Evolutionary conservation across 2,888 invertebrate species (phyloP).

Genomic region (Ormyrus nitidulus): DNA sequence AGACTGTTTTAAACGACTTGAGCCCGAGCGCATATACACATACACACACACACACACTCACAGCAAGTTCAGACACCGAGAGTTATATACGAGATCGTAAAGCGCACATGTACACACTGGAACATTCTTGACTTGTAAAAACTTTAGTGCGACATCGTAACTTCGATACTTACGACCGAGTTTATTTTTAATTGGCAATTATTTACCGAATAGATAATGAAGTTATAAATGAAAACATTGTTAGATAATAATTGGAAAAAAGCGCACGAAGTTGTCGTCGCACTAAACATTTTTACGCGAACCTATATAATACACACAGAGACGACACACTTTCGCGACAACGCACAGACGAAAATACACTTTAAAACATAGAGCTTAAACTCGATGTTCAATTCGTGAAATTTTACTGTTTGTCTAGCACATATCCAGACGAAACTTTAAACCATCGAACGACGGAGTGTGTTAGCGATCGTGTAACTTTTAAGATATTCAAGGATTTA

Average conservation of each 20-base stretch:
- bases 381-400: conserved; percentile 61
- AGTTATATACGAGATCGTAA: background rate
- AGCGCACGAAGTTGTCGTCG: no score
- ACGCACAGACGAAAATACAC: background rate
- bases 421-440: conserved; percentile 19
- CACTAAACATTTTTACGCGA: no score
- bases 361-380: conserved; percentile 13
- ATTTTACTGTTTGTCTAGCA: conserved; percentile 43
- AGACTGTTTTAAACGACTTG: conserved; percentile 43
- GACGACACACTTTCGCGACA: no score
- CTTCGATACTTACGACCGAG: no score
- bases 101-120: background rate
- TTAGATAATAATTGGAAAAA: no score
- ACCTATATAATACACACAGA: no score
- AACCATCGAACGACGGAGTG: conserved; percentile 5
- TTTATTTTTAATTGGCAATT: no score
- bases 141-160: background rate
- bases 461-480: conserved; percentile 6
- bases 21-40: background rate
- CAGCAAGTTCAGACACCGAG: background rate
- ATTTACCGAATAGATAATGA: no score
- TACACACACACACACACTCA: background rate
- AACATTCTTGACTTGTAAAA: background rate
- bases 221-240: no score
- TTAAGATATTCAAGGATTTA: background rate